Conservation (phyloP, 2,797 vertebrate genomes). For the Avahi laniger region DNA sequence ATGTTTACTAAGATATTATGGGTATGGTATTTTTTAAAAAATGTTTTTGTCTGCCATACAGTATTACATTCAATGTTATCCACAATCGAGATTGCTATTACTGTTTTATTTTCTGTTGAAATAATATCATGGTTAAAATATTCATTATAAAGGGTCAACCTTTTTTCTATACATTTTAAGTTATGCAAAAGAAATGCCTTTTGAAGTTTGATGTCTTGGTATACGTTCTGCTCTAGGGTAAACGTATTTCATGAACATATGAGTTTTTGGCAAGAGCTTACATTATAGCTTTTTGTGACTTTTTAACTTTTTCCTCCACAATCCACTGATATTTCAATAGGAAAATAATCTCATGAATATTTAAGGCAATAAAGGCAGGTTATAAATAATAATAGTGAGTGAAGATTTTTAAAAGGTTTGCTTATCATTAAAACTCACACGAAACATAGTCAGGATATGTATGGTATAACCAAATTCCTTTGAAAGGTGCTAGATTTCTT, state of each 20-base stretch:
- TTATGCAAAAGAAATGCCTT: neutral
- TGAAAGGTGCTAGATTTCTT: neutral
- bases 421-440: neutral
- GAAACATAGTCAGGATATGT: neutral
- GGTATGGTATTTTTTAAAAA: neutral
- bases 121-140: neutral
- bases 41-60: neutral
- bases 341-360: neutral
- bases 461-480: neutral
- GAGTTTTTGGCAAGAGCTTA: conserved; percentile 34
- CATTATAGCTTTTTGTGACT: conserved; percentile 44
- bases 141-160: neutral
- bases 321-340: neutral
- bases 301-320: neutral
- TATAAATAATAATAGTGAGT: neutral
- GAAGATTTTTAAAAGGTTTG: neutral
- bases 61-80: neutral
- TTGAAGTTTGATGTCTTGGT: conserved; percentile 11
- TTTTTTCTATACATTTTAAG: conserved; percentile 50
- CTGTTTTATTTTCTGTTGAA: conserved; percentile 24
- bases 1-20: neutral
- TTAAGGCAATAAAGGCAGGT: neutral
- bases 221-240: neutral
- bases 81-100: neutral
- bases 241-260: neutral